Percentiles rank a stretch among this genome's conserved stretches.
Evolutionary conservation across 2,888 invertebrate genomes (phyloP).

Genomic region (Drosophila maculinotata): DNA sequence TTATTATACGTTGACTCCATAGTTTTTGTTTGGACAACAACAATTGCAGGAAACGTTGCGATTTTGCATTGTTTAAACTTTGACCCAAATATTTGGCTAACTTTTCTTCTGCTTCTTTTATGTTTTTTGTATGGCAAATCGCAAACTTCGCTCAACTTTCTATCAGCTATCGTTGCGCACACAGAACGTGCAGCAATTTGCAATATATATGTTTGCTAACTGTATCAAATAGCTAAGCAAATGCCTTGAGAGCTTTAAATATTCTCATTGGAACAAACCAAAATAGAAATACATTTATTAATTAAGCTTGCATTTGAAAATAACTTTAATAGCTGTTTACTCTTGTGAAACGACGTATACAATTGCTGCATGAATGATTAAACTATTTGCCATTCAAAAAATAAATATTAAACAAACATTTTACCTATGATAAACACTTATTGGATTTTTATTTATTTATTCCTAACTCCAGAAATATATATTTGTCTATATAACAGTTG

Average conservation of each 20-base stretch:
- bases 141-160: neutral
- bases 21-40: slow-evolving; percentile 8
- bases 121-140: slow-evolving; percentile 1
- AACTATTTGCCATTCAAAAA: no score
- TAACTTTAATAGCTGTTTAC: no score
- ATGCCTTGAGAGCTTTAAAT: slow-evolving; percentile 2
- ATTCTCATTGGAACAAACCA: neutral
- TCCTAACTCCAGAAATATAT: no score
- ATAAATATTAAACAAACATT: no score
- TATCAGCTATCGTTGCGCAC: neutral
- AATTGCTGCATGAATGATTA: no score
- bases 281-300: neutral
- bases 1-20: slow-evolving; percentile 17
- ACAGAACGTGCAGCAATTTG: slow-evolving; percentile 26
- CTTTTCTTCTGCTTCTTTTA: slow-evolving; percentile 12
- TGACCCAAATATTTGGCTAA: slow-evolving; percentile 64
- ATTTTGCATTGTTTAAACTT: slow-evolving; percentile 60
- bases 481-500: no score
- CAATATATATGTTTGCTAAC: slow-evolving; percentile 34
- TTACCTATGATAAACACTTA: no score
- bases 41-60: slow-evolving; percentile 39
- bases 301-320: no score
- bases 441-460: no score
- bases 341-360: no score
- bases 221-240: slow-evolving; percentile 17